These are phyloP conservation scores for Eremophila alpestris DNA, from an alignment of 2,797 vertebrate species.

Conservation along the genomic window DNA sequence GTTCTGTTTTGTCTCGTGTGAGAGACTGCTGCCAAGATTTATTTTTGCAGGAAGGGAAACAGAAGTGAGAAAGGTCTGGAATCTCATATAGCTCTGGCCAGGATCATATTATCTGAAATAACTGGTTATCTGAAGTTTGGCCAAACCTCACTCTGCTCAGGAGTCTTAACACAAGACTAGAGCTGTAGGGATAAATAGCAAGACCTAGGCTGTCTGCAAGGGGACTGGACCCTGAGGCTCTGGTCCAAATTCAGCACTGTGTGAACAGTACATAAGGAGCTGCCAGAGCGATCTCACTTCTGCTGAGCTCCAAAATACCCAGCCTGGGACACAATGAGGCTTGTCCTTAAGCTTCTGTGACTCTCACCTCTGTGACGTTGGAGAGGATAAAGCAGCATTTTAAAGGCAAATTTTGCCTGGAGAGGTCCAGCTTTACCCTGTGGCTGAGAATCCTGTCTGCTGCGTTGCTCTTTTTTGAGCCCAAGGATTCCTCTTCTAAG, in stretches of 20 bases:
- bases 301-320: neutral
- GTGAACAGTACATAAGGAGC: neutral
- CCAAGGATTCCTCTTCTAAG: neutral
- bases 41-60: neutral
- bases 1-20: neutral
- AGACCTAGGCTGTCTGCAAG: neutral
- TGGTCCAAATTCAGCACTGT: neutral
- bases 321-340: neutral
- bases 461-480: neutral
- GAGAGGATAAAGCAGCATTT: neutral
- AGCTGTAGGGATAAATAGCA: neutral
- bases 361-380: rapidly evolving
- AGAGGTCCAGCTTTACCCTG: neutral
- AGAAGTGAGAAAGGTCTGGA: slow-evolving; percentile 24
- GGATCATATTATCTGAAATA: neutral
- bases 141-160: neutral
- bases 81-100: neutral
- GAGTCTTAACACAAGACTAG: neutral
- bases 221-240: neutral
- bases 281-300: neutral
- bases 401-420: neutral
- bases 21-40: neutral
- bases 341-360: neutral
- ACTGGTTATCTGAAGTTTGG: neutral
- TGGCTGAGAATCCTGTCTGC: neutral